Base-by-base conservation (phyloP, 2,888 invertebrate species). In the Cantharis flavilabris region DNA sequence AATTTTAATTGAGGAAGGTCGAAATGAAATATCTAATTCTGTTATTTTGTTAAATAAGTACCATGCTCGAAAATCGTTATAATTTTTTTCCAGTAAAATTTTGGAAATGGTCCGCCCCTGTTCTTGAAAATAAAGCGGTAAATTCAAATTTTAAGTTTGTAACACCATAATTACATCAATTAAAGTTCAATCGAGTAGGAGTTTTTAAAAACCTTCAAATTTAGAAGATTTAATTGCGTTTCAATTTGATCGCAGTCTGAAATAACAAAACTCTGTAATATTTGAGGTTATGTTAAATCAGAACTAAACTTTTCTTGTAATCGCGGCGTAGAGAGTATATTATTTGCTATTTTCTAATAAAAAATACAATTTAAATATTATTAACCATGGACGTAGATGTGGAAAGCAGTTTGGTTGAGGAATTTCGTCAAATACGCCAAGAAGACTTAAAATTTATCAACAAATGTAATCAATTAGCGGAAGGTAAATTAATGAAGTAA, bases 391-490 rank as follows among this genome's bases (percentile, higher is more conserved):
- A 75, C 18, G 11, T 72, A 18, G 70, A 77, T 14, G 63, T 69
- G 9, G 71, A 72, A 67, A 72, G 70, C 10, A 26, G 13, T 20
- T 49, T 75, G 65, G 62, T 79, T 18, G 76, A 81, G 49, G 72
- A 79, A 70, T 77, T 82, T 67, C 28, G 72, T 28, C 71, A 69
- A 70, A 49, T 81, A 78, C 72, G 63, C 28, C 79, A 73, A 76
- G 65, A 81, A 13, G 79, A 79, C 28, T 10, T 26, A 18, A 71
- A 76, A 67, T 79, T 82, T 72, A n/a, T 63, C 9, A 75, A 76
- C 76, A 76, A 81, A 76, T 82, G 82, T 71, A 28, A 64, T 20
- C 71, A 76, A 69, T 70, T 81, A 79, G 69, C 80, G 14, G 18
- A 78, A 62, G 79, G 82, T 82, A 20, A 70, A 70, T 33, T 49